These are phyloP conservation scores for Orchestia grillus DNA, from an alignment of 1,140 invertebrate genomes.

Conservation along the genomic window DNA sequence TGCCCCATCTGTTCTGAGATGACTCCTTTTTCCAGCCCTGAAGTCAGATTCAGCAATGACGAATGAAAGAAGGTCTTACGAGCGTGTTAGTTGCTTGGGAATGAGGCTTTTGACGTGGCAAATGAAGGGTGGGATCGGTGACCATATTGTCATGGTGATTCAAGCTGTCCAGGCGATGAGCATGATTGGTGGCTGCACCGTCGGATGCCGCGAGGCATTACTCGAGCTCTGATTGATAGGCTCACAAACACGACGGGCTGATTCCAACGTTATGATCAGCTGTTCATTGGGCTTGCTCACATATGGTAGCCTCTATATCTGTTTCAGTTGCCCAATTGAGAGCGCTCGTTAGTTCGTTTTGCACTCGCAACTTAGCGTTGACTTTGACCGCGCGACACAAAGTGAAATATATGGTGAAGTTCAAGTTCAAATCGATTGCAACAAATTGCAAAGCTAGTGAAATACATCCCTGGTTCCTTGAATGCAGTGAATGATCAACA, in stretches of 20 bases:
- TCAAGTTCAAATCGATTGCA: no score
- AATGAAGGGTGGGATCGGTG: slow-evolving; percentile 19
- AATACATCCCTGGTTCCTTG: no score
- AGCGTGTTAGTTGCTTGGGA: slow-evolving; percentile 34
- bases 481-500: no score
- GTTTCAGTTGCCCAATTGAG: neutral
- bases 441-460: no score
- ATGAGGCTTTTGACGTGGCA: slow-evolving; percentile 29
- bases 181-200: slow-evolving; percentile 33
- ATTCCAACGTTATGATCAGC: neutral
- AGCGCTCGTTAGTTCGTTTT: neutral
- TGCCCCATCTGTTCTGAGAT: neutral
- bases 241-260: neutral
- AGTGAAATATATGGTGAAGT: no score
- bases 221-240: neutral
- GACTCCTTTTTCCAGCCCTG: neutral
- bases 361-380: neutral
- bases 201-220: slow-evolving; percentile 36
- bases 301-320: neutral
- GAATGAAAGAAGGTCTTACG: slow-evolving; percentile 9
- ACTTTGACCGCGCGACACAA: no score
- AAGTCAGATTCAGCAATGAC: neutral
- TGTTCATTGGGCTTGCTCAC: neutral
- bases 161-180: neutral
- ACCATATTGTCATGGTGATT: slow-evolving; percentile 19